Evolutionary conservation across 2,113 vertebrate genomes (phyloP).

Genomic region (Proteles cristata): DNA sequence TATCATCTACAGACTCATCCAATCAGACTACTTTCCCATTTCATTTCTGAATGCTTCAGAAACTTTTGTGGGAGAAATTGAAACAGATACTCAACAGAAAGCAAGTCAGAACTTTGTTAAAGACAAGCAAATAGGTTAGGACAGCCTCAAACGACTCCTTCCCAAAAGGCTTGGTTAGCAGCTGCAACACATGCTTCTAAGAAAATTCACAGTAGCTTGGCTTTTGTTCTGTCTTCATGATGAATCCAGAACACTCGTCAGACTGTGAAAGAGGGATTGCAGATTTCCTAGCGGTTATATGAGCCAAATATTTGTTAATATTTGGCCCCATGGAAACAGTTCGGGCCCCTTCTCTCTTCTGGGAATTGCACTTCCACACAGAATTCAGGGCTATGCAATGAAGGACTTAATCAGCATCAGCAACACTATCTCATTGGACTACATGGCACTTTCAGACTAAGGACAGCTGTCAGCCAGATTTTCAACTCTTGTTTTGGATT

Average conservation of each 20-base stretch:
- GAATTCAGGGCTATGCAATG: not conserved
- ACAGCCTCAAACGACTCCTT: not conserved
- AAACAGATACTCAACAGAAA: not conserved
- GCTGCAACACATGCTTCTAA: not conserved
- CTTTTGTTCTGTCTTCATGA: not conserved
- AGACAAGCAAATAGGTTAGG: not conserved
- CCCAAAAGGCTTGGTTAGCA: not conserved
- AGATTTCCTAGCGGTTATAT: slow-evolving; percentile 6
- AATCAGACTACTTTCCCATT: slow-evolving; percentile 5
- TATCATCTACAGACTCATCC: not conserved
- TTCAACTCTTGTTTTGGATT: not conserved
- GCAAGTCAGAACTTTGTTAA: not conserved
- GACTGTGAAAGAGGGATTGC: not conserved
- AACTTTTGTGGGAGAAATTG: not conserved
- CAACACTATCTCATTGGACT: not conserved
- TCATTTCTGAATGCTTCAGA: not conserved
- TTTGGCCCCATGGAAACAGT: not conserved
- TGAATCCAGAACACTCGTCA: not conserved
- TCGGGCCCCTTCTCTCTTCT: not conserved
- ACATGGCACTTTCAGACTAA: not conserved
- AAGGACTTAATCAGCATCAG: not conserved
- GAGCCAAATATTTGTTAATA: slow-evolving; percentile 43
- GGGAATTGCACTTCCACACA: slow-evolving; percentile 11
- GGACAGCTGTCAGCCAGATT: not conserved
- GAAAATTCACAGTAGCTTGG: slow-evolving; percentile 22